Evolutionary conservation across 2,888 invertebrate genomes (phyloP).

Genomic region (Drosophila infuscata): DNA sequence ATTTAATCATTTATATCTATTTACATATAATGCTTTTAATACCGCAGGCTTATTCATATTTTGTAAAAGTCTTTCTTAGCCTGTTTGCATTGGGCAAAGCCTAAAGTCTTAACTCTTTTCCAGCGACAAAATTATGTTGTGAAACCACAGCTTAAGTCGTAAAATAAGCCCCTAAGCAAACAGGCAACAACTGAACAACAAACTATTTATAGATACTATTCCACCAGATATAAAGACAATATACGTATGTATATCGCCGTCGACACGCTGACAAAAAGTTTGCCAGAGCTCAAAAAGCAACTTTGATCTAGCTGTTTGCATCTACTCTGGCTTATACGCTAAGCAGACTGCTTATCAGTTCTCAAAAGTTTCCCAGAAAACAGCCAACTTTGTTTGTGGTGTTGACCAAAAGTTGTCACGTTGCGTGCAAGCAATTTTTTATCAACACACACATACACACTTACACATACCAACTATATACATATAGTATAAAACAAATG

Average conservation of each 20-base stretch:
- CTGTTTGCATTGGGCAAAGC: not conserved
- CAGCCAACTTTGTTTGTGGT: conserved; percentile 41
- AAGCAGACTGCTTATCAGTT: conserved; percentile 46
- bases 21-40: not conserved
- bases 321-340: conserved; percentile 36
- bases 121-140: conserved; percentile 13
- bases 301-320: conserved; percentile 59
- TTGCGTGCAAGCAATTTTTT: conserved; percentile 44
- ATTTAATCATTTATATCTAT: not conserved
- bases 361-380: conserved; percentile 59
- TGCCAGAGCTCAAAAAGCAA: conserved; percentile 38
- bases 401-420: conserved; percentile 63
- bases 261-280: conserved; percentile 40
- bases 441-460: conserved; percentile 49
- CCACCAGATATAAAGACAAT: conserved; percentile 6
- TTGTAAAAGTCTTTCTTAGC: not conserved
- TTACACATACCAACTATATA: conserved; percentile 22
- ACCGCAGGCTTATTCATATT: not conserved
- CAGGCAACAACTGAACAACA: conserved; percentile 18
- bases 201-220: conserved; percentile 22
- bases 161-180: conserved; percentile 29
- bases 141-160: conserved; percentile 18
- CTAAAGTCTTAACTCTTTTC: conserved; percentile 12
- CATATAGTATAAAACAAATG: conserved; percentile 29
- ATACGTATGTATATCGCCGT: conserved; percentile 8